Evolutionary conservation across 2,113 vertebrate species (phyloP), one percentile per base, ranked within the genome.

Genomic region (Connochaetes taurinus): DNA sequence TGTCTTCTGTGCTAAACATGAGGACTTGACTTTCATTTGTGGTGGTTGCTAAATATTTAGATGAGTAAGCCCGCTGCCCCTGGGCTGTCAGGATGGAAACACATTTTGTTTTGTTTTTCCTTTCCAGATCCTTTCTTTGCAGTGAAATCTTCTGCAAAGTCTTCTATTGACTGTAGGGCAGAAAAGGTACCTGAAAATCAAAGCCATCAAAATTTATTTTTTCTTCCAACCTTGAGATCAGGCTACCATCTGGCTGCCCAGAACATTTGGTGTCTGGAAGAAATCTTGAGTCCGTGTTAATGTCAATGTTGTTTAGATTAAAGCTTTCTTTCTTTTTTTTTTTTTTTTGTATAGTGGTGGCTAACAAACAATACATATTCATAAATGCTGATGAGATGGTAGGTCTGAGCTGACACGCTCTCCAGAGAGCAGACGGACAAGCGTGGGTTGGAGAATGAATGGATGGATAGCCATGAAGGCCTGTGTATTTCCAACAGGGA

Each of bases 311-410:
- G 84, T 94, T 97, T 87, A 76, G 67, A 97, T 85, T 52, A 83
- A 95, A 82, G 45, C 47, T 45, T 71, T 78, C 50, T 29, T 43
- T 87, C 27, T 57, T 76, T 27, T 88, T 16, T 57, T 76, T 27
- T 88, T 43, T 78, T 64, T 53, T 62, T 23, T 27, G 40, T 67
- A 36, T 57, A 17, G 43, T 40, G 64, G 91, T 93, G 53, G 85
- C 64, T 95, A 93, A 94, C 47, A 93, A 97, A 95, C 74, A 97
- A 96, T 97, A 19, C 96, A 97, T 98, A 97, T 98, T 97, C 96
- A 98, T 97, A 93, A 87, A 97, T 97, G 93, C 91, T 97, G 96
- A 96, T 95, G 87, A 90, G 93, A 60, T 45, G 33, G 50, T 33
- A 43, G 47, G 40, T 74, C 31, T 89, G 87, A 93, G n/a, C 16